phyloP scores from a whole-genome alignment of 2,113 vertebrate species.

The Holacanthus passer region DNA sequence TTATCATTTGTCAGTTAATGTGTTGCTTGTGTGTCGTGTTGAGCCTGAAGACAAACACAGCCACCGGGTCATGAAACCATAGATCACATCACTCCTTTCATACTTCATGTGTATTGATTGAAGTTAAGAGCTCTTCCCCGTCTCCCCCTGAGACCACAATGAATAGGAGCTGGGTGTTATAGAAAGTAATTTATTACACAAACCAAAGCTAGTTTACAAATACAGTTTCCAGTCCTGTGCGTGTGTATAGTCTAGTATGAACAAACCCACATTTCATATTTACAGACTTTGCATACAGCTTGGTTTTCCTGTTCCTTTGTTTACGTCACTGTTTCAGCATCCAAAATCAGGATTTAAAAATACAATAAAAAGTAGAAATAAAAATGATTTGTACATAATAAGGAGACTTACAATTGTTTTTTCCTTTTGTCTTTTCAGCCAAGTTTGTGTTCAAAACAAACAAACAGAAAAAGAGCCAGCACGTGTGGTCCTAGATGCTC shows the following conservation, averaged over 20 bases:
- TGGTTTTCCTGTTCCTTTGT: constrained; percentile 76
- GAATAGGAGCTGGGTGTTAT: constrained; percentile 71
- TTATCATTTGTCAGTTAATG: no score
- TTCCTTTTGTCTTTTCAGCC: constrained; percentile 64
- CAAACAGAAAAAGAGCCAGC: constrained; percentile 65
- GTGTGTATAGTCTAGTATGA: constrained; percentile 78
- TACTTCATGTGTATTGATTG: constrained; percentile 36
- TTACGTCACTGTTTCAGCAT: constrained; percentile 74
- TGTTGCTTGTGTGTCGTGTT: not conserved
- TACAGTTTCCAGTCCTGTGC: constrained; percentile 85
- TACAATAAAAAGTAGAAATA: constrained; percentile 74
- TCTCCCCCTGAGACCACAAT: constrained; percentile 28
- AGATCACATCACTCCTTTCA: constrained; percentile 16
- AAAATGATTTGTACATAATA: constrained; percentile 79
- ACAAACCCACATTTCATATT: constrained; percentile 83
- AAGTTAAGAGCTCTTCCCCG: not conserved
- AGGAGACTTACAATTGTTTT: constrained; percentile 58
- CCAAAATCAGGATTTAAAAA: constrained; percentile 74
- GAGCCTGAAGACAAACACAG: not conserved
- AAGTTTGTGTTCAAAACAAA: constrained; percentile 67
- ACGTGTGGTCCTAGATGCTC: constrained; percentile 61
- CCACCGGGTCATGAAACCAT: not conserved
- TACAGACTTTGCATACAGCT: constrained; percentile 85
- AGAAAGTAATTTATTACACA: constrained; percentile 89
- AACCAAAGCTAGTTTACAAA: constrained; percentile 88